Evolutionary conservation across 30 jellyfish, hydroid and myxozoan genomes (phyloP).

Genomic region (Cassiopea andromeda): DNA sequence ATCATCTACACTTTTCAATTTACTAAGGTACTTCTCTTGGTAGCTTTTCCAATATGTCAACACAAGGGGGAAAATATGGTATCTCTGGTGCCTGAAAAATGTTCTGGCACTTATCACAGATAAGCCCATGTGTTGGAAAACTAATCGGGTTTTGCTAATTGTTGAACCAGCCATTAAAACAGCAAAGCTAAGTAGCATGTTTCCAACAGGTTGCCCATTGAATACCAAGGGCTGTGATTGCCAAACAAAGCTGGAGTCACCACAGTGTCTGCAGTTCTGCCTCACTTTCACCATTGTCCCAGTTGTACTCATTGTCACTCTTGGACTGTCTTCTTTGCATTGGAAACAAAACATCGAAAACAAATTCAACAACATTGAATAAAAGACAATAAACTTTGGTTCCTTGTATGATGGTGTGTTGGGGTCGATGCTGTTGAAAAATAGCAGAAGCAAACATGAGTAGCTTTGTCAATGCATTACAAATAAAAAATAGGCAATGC

Average conservation of each 20-base stretch:
- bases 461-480: not conserved
- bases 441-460: not conserved
- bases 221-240: slow-evolving; percentile 15
- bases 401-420: not conserved
- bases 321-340: slow-evolving; percentile 24
- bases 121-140: slow-evolving; percentile 49
- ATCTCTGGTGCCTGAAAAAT: slow-evolving; percentile 32
- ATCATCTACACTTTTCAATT: not conserved
- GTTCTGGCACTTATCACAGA: slow-evolving; percentile 22
- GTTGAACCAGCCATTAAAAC: slow-evolving; percentile 29
- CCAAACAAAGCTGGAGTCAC: not conserved
- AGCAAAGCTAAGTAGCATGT: slow-evolving; percentile 21
- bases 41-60: slow-evolving; percentile 33
- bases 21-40: not conserved
- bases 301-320: slow-evolving; percentile 10
- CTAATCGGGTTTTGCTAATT: slow-evolving; percentile 19
- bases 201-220: slow-evolving; percentile 22
- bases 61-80: slow-evolving; percentile 34
- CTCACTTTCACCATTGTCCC: slow-evolving; percentile 34
- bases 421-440: not conserved
- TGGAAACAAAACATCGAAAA: slow-evolving; percentile 44
- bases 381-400: slow-evolving; percentile 44
- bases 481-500: not conserved
- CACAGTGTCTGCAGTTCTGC: slow-evolving; percentile 15
- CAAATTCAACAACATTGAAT: slow-evolving; percentile 33